Base-by-base conservation (phyloP, 2,888 invertebrate species). In the Deroplatys truncata region DNA sequence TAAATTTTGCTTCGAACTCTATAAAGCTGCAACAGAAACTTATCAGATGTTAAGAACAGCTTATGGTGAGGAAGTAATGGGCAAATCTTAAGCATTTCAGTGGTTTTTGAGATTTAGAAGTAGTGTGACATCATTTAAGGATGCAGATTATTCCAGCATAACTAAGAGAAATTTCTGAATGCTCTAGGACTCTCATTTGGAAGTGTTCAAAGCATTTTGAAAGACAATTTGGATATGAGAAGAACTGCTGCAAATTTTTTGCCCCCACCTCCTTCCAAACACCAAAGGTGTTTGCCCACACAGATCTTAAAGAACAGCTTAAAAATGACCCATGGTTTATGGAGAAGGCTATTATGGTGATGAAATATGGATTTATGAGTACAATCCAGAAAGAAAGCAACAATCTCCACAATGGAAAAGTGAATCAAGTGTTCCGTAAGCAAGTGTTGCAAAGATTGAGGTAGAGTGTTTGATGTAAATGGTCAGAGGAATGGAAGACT, bases 151-250 rank as follows among this genome's bases (percentile, higher is more conserved):
- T 84, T 28, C 8, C n/a, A 84, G 84, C 7, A 84, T 31, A 84
- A 84, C 13, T 28, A 84, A 84, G 28, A 28, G 29, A 84, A 84
- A 25, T 84, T 25, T 84, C 84, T 28, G 84, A n/a, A 84, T 84
- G 84, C 84, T 31, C 84, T 84, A 84, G 84, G 28, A 84, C 28
- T 84, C 84, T 84, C 84, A 28, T 84, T 84, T 84, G 84, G 84
- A 84, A 84, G 84, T 84, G 84, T 84, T 84, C 84, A 84, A 84
- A n/a, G n/a, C n/a, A n/a, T n/a, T n/a, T n/a, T n/a, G n/a, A n/a
- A n/a, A n/a, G n/a, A n/a, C n/a, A n/a, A 10, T 84, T 84, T 84
- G 84, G 9, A 84, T 28, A 10, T 84, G 84, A 20, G 84, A 84
- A 84, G 28, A 3, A 31, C 5, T 31, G 31, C 31, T 5, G 31